A percentile compares a stretch with the other conserved stretches of the same genome.
Conservation (phyloP, 2,888 invertebrate genomes). For the Mimachlamys varia region DNA sequence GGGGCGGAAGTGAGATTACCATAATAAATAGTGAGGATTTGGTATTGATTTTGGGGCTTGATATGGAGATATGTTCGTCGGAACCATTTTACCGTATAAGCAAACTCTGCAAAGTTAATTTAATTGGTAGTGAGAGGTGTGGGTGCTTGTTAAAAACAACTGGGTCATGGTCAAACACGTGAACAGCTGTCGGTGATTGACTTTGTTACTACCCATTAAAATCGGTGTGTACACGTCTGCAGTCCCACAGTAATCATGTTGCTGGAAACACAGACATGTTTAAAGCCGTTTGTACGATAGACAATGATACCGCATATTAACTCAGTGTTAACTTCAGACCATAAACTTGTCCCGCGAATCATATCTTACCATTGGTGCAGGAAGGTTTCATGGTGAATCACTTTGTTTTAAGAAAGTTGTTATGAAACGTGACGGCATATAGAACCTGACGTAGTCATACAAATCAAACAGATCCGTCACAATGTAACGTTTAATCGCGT, state of each 20-base stretch:
- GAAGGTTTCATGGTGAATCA: no score
- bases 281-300: background rate
- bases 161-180: background rate
- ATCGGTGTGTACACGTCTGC: background rate
- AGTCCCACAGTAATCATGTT: background rate
- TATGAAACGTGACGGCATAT: no score
- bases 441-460: no score
- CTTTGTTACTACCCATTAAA: no score
- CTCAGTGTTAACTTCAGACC: background rate
- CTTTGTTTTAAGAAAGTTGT: no score
- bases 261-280: background rate
- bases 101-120: background rate
- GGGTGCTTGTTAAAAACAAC: conserved; percentile 4
- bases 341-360: background rate
- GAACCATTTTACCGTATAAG: background rate
- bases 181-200: background rate
- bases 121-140: background rate
- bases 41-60: background rate
- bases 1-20: background rate
- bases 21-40: background rate
- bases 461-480: no score
- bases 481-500: no score
- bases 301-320: background rate
- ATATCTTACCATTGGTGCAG: background rate
- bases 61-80: background rate